phyloP scores from a whole-genome alignment of 2,113 vertebrate species.

The Archilochus colubris region DNA sequence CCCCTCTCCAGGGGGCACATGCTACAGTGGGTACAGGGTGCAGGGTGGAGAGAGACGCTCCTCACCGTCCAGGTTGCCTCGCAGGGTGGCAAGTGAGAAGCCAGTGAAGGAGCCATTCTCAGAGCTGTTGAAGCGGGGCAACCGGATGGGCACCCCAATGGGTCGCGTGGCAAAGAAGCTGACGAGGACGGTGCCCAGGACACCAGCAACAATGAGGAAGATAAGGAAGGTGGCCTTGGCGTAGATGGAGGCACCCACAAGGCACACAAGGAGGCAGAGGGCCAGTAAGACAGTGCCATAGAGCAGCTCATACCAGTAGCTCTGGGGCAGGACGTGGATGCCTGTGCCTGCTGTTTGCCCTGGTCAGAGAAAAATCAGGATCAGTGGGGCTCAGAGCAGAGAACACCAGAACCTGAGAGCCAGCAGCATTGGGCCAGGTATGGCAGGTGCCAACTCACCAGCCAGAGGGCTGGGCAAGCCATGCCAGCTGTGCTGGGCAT shows the following conservation, averaged over 20 bases:
- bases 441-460: neutral
- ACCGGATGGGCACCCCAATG: conserved; percentile 66
- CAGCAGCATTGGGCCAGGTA: fast-evolving
- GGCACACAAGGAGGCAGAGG: conserved; percentile 87
- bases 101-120: conserved; percentile 82
- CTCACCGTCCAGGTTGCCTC: conserved; percentile 83
- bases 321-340: conserved; percentile 77
- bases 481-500: fast-evolving
- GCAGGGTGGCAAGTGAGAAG: conserved; percentile 85
- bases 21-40: fast-evolving
- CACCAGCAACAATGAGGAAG: conserved; percentile 86
- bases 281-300: conserved; percentile 81
- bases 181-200: conserved; percentile 83
- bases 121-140: conserved; percentile 29
- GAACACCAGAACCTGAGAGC: neutral
- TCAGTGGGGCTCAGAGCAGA: fast-evolving
- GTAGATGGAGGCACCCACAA: conserved; percentile 89
- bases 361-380: neutral
- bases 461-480: neutral
- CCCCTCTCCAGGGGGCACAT: fast-evolving
- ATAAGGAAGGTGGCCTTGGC: conserved; percentile 92
- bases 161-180: conserved; percentile 84
- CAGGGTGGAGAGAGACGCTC: neutral
- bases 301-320: conserved; percentile 89
- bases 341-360: neutral